Evolutionary conservation across 2,797 vertebrate genomes (phyloP).

Genomic region (Chloroceryle amazona): DNA sequence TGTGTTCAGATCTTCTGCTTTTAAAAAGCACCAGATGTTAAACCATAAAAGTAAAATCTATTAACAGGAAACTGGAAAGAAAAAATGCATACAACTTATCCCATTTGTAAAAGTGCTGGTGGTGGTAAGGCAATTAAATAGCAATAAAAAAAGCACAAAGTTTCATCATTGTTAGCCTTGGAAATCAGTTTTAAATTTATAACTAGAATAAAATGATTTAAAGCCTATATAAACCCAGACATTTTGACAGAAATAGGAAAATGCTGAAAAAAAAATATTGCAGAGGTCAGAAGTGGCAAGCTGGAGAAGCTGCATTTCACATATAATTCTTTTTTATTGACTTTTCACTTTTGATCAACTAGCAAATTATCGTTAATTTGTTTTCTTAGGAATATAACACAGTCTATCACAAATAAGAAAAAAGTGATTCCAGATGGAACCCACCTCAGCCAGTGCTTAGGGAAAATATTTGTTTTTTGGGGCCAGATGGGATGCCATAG

Average conservation of each 20-base stretch:
- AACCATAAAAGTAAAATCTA: not conserved
- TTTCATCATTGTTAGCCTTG: not conserved
- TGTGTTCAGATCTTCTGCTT: not conserved
- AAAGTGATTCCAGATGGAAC: slow-evolving; percentile 11
- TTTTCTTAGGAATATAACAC: not conserved
- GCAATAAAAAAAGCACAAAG: not conserved
- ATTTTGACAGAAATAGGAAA: not conserved
- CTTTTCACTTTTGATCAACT: not conserved
- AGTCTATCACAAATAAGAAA: not conserved
- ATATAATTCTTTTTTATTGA: not conserved
- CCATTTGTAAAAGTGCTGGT: not conserved
- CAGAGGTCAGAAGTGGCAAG: not conserved
- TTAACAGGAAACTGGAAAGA: not conserved
- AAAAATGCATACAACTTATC: not conserved
- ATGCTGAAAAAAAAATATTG: not conserved
- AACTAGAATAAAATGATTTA: not conserved
- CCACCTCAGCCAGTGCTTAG: not conserved
- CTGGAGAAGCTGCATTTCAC: not conserved
- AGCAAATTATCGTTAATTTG: not conserved
- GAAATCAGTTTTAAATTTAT: slow-evolving; percentile 22
- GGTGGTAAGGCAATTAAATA: slow-evolving; percentile 5
- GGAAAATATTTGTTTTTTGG: not conserved
- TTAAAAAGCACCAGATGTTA: not conserved
- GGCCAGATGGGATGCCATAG: not conserved
- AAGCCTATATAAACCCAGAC: not conserved